Evolutionary conservation across 2,113 vertebrate species (phyloP).

Genomic region (Parotia lawesii): DNA sequence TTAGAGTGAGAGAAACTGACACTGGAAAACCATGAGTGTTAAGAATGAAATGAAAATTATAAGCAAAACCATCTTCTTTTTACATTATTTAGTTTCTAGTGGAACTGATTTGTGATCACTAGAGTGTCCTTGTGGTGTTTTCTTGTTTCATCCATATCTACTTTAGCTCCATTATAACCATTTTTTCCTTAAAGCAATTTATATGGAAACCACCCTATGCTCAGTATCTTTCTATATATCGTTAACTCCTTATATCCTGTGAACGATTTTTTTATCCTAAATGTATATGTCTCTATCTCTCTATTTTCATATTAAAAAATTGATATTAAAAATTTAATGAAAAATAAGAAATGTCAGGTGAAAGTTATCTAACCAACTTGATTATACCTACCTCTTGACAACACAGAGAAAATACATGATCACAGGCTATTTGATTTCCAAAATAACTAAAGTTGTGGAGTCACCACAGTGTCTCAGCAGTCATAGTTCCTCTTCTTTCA

Average conservation of each 20-base stretch:
- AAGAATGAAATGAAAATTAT: background rate
- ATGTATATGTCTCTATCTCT: background rate
- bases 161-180: background rate
- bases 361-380: fast-evolving
- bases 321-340: background rate
- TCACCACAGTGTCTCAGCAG: background rate
- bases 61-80: background rate
- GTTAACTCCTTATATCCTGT: background rate
- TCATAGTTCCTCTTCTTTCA: background rate
- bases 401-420: fast-evolving
- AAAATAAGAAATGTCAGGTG: background rate
- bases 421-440: background rate
- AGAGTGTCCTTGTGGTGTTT: background rate
- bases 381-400: background rate
- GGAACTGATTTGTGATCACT: background rate
- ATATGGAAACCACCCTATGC: background rate
- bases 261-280: background rate
- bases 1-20: background rate
- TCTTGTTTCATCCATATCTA: background rate
- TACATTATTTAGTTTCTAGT: background rate
- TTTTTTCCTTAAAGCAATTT: background rate
- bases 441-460: background rate
- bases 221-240: background rate
- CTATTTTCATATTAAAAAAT: background rate
- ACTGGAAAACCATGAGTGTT: background rate